A percentile compares a stretch with the other conserved stretches of the same genome.
Evolutionary conservation across 2,797 vertebrate genomes (phyloP).

Genomic region (Mormyrus proboscirostris): DNA sequence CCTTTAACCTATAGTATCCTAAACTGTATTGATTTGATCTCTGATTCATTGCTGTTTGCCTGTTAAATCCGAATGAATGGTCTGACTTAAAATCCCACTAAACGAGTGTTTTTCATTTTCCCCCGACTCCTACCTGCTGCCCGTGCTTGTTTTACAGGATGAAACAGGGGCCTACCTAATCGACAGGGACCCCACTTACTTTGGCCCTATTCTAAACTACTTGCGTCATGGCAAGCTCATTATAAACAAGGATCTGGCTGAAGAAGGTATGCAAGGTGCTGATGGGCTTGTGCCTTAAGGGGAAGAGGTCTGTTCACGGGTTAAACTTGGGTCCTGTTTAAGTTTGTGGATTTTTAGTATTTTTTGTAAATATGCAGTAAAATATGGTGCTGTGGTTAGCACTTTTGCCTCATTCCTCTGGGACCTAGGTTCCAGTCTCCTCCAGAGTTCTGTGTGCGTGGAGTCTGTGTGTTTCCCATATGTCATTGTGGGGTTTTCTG

Average conservation of each 20-base stretch:
- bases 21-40: background rate
- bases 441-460: background rate
- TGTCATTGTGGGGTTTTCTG: background rate
- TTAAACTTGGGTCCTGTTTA: background rate
- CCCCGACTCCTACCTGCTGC: background rate
- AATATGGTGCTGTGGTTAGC: background rate
- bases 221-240: slow-evolving; percentile 90
- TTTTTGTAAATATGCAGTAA: background rate
- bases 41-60: background rate
- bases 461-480: background rate
- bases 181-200: slow-evolving; percentile 89
- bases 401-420: background rate
- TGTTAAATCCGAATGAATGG: background rate
- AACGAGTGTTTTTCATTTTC: background rate
- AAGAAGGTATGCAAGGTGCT: slow-evolving; percentile 69
- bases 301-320: background rate
- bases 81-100: background rate
- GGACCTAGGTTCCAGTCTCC: background rate
- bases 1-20: background rate
- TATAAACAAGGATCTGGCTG: slow-evolving; percentile 88
- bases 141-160: slow-evolving; percentile 59
- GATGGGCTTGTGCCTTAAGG: background rate
- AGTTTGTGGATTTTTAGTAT: background rate
- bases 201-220: slow-evolving; percentile 90
- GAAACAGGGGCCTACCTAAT: slow-evolving; percentile 89